Evolutionary conservation across 2,113 vertebrate species (phyloP), one percentile per base, ranked within the genome.

Genomic region (Semnornis frantzii): DNA sequence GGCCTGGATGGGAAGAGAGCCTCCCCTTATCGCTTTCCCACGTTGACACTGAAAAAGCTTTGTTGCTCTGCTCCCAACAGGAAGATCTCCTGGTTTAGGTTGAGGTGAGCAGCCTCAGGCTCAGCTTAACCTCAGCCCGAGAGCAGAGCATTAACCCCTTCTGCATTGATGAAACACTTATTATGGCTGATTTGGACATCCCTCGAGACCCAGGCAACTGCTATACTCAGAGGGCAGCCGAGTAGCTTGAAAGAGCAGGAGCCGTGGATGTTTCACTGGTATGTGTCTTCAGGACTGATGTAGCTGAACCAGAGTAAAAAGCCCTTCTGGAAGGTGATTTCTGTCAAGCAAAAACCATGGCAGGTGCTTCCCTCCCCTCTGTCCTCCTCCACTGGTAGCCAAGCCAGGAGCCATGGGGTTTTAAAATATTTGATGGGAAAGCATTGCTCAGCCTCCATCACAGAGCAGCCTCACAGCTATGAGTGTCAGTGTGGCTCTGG

Each of bases 21-120:
- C 71, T 82, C 58, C 63, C 74, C 89, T 85, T 55, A 82, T 63
- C 52, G 0, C 72, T 92, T 91, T 82, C 94, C 93, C 92, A 94
- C 39, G 6, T 69, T 55, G 76, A 92, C 24, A 19, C 65, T 31
- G 15, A 39, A 68, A 64, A 48, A 70, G 52, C 69, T 54, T 44
- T 68, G 76, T 25, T 30, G 0, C 48, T 11, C 78, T 34, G 42
- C 77, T 62, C 28, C 70, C 0, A 0, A 1, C n/a, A 8, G 37
- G 17, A 33, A 42, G 12, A 8, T 37, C 46, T 63, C 60, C 86
- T 54, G 44, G 10, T 48, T 81, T 48, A 57, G 39, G 8, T 8
- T 12, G 59, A 80, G 68, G 52, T 55, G 52, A 91, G 75, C 42
- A 55, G 64, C 66, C 50, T 58, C 52, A 71, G 65, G 55, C 42